A percentile compares a stretch with the other conserved stretches of the same genome.
Conservation (phyloP, 2,797 vertebrate species). For the Notolabrus celidotus region DNA sequence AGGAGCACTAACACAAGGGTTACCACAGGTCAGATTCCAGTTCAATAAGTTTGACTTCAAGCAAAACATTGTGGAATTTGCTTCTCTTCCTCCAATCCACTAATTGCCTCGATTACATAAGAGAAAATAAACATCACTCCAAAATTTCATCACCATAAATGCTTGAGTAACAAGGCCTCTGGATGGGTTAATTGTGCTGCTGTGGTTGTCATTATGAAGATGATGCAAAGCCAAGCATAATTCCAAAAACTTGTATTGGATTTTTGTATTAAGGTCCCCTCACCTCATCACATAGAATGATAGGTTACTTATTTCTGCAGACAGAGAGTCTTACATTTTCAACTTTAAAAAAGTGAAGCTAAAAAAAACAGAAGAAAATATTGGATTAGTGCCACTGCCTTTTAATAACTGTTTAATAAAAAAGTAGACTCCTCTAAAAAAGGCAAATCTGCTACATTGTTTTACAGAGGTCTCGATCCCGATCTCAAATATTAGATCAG, state of each 20-base stretch:
- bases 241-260: neutral
- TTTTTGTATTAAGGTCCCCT: neutral
- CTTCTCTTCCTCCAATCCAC: neutral
- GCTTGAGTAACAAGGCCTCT: neutral
- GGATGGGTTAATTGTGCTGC: neutral
- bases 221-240: neutral
- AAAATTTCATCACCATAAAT: neutral
- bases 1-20: too few species aligned
- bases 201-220: neutral
- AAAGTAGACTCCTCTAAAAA: too few species aligned
- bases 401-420: too few species aligned
- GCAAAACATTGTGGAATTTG: neutral
- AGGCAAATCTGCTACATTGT: too few species aligned
- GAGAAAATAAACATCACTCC: neutral
- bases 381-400: neutral
- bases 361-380: neutral
- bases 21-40: neutral
- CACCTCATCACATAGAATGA: neutral
- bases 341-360: neutral
- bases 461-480: too few species aligned
- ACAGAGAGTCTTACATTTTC: neutral
- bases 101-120: neutral
- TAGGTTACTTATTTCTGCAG: neutral
- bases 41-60: neutral
- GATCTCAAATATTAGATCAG: too few species aligned